These are phyloP conservation scores for Trichogramma pretiosum DNA, from an alignment of 1,140 invertebrate genomes.

Conservation along the genomic window DNA sequence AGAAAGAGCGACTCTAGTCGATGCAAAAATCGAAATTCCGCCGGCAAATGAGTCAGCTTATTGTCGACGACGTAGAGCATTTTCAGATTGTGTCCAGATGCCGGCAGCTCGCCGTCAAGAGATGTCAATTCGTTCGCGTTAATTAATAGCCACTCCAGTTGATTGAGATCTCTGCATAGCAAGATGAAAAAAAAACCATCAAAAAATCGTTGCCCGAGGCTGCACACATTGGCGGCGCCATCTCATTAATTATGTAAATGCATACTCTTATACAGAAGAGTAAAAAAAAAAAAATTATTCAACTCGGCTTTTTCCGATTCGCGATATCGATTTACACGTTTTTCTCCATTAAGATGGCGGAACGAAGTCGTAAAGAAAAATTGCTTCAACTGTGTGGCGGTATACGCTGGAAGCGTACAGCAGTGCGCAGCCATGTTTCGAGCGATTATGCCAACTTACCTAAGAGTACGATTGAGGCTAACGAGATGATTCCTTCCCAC, in stretches of 20 bases:
- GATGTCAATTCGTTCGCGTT: conserved; percentile 64
- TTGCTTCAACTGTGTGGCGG: too few species aligned
- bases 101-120: conserved; percentile 65
- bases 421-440: too few species aligned
- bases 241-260: too few species aligned
- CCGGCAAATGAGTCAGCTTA: conserved; percentile 57
- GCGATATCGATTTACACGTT: neutral
- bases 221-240: too few species aligned
- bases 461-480: conserved; percentile 63
- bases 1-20: conserved; percentile 60
- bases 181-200: too few species aligned
- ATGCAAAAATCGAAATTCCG: conserved; percentile 56
- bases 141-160: conserved; percentile 67
- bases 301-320: too few species aligned
- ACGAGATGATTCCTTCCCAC: conserved; percentile 62
- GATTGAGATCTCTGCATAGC: conserved; percentile 57
- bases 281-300: neutral
- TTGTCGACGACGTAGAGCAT: conserved; percentile 66
- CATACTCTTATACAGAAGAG: too few species aligned
- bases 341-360: conserved; percentile 2
- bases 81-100: conserved; percentile 53
- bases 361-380: too few species aligned
- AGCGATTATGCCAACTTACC: too few species aligned
- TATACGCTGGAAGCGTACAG: too few species aligned
- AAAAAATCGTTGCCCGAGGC: too few species aligned